Percentiles rank a stretch among this genome's conserved stretches.
Conservation (phyloP, 2,888 invertebrate genomes). For the Erebia aethiops region DNA sequence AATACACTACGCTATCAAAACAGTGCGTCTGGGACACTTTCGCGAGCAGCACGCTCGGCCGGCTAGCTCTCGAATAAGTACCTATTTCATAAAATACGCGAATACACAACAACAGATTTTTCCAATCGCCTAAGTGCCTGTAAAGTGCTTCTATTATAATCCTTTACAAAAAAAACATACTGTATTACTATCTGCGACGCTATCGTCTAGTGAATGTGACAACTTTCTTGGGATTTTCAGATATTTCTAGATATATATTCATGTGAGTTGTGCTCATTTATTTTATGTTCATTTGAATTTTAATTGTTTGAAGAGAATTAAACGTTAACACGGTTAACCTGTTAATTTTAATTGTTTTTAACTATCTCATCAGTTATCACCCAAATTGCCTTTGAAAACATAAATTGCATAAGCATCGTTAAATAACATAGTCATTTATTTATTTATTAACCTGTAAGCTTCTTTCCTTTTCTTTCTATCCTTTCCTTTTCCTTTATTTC, state of each 20-base stretch:
- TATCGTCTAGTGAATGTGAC: slow-evolving; percentile 19
- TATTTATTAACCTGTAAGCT: too few species aligned
- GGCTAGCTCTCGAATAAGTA: background rate
- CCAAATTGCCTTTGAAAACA: slow-evolving; percentile 2
- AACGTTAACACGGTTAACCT: slow-evolving; percentile 6
- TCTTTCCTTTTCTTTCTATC: too few species aligned
- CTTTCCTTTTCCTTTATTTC: too few species aligned
- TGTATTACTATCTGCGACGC: background rate
- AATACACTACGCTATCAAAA: slow-evolving; percentile 78
- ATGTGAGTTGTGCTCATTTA: slow-evolving; percentile 26
- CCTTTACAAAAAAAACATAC: slow-evolving; percentile 2
- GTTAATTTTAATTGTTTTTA: slow-evolving; percentile 18
- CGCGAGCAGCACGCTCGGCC: slow-evolving; percentile 58
- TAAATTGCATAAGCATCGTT: background rate
- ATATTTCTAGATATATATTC: slow-evolving; percentile 12
- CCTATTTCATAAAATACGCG: slow-evolving; percentile 22
- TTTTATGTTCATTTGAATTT: slow-evolving; percentile 25
- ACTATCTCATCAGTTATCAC: slow-evolving; percentile 1
- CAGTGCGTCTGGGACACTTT: slow-evolving; percentile 68
- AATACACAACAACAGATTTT: slow-evolving; percentile 7
- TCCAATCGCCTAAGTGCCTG: slow-evolving; percentile 24
- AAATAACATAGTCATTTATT: too few species aligned
- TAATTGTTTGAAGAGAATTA: slow-evolving; percentile 21
- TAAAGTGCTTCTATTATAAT: slow-evolving; percentile 19
- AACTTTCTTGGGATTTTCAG: slow-evolving; percentile 11